Percentiles rank a stretch among this genome's conserved stretches.
Conservation (phyloP, 2,113 vertebrate genomes). For the Forbesichthys papilliferus region DNA sequence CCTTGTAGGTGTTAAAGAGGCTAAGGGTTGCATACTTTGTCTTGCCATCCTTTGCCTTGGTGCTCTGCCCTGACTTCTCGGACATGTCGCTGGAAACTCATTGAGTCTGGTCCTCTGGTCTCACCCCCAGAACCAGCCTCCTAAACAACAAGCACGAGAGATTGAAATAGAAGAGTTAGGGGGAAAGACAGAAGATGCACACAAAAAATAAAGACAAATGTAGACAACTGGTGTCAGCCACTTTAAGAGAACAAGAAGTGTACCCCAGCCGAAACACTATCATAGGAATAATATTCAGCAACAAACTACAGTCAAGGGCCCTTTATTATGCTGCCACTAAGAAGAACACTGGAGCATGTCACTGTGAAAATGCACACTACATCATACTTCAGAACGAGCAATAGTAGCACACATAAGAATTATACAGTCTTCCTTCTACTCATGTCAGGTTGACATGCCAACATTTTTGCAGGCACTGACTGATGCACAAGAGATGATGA, state of each 20-base stretch:
- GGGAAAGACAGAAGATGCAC: neutral
- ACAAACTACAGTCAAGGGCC: too few species aligned
- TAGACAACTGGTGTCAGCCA: too few species aligned
- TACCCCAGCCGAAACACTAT: too few species aligned
- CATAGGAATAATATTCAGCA: too few species aligned
- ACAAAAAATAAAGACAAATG: neutral
- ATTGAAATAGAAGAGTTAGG: neutral
- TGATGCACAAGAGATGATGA: conserved; percentile 1
- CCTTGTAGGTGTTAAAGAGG: conserved; percentile 99
- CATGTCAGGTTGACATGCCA: conserved; percentile 35
- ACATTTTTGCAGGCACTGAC: conserved; percentile 1
- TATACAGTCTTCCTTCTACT: conserved; percentile 20
- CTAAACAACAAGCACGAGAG: conserved; percentile 28
- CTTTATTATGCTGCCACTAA: too few species aligned
- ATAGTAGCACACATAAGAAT: conserved; percentile 7
- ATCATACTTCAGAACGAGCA: neutral
- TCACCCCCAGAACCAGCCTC: conserved; percentile 86
- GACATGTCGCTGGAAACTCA: conserved; percentile 99
- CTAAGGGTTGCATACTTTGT: conserved; percentile 99
- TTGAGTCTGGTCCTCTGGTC: conserved; percentile 92
- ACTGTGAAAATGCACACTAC: neutral
- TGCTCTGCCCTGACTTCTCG: conserved; percentile 99
- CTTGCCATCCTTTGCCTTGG: conserved; percentile 99
- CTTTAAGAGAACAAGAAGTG: neutral
- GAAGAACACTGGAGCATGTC: neutral